These are phyloP conservation scores for Catostylus mosaicus DNA, from an alignment of 30 jellyfish, hydroid and myxozoan species.

Conservation along the genomic window DNA sequence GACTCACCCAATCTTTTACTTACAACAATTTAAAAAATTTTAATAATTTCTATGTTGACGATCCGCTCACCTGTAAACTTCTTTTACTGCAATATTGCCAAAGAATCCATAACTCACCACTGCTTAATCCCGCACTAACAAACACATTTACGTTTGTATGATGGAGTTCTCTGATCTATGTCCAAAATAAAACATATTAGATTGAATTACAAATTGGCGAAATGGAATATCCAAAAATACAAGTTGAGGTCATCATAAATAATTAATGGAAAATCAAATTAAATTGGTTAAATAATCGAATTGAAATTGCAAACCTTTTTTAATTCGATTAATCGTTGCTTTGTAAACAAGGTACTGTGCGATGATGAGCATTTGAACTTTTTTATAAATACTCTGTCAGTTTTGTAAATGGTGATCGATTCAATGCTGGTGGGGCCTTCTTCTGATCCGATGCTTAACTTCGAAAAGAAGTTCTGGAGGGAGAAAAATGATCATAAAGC, in stretches of 20 bases:
- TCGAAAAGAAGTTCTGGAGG: constrained; percentile 50
- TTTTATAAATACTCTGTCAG: constrained; percentile 58
- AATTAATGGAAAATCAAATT: too few relatives aligned
- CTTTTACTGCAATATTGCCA: constrained; percentile 88
- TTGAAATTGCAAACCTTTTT: constrained; percentile 53
- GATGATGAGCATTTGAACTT: constrained; percentile 45
- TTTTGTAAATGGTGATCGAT: constrained; percentile 49
- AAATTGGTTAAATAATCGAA: too few relatives aligned
- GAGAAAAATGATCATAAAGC: too few relatives aligned
- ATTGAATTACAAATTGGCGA: too few relatives aligned
- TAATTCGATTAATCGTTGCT: constrained; percentile 48
- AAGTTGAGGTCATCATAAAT: too few relatives aligned
- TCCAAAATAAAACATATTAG: neutral
- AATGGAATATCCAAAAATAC: too few relatives aligned
- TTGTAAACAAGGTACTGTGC: constrained; percentile 43
- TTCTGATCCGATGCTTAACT: constrained; percentile 48
- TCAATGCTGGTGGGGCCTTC: neutral
- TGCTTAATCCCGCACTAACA: constrained; percentile 61
- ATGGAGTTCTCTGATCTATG: constrained; percentile 69
- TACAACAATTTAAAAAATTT: neutral
- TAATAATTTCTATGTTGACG: neutral
- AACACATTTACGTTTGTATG: constrained; percentile 82
- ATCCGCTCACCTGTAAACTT: constrained; percentile 76
- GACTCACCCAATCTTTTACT: too few relatives aligned
- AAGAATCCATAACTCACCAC: constrained; percentile 55